phyloP scores from a whole-genome alignment of 2,888 invertebrate species.

The Leptinotarsa haldemani region DNA sequence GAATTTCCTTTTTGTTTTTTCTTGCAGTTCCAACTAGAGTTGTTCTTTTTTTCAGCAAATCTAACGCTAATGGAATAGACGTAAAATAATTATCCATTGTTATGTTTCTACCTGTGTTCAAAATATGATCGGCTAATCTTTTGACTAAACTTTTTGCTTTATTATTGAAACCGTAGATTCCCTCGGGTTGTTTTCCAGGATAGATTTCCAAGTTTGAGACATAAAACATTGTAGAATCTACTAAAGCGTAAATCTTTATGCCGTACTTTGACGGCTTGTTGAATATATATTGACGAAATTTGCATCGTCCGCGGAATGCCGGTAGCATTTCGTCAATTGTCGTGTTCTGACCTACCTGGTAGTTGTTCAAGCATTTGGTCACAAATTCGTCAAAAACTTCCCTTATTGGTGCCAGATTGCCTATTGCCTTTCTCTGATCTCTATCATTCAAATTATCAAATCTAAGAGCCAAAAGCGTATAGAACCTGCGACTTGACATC shows the following conservation, averaged over 20 bases:
- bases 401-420: constrained; percentile 49
- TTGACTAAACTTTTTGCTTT: neutral
- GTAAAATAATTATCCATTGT: neutral
- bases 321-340: constrained; percentile 51
- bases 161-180: neutral
- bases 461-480: constrained; percentile 10
- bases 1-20: constrained; percentile 1
- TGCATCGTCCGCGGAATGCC: constrained; percentile 49
- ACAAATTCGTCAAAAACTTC: constrained; percentile 53
- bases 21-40: neutral
- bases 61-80: neutral
- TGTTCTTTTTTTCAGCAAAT: neutral
- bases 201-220: no score
- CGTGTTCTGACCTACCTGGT: constrained; percentile 47
- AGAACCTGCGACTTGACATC: constrained; percentile 9
- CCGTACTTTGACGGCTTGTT: no score
- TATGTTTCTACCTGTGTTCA: neutral
- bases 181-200: neutral
- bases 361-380: constrained; percentile 48
- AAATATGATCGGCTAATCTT: neutral
- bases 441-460: constrained; percentile 17
- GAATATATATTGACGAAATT: no score
- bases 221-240: neutral
- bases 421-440: constrained; percentile 25
- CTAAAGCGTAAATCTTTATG: constrained; percentile 6